Conservation (phyloP, 2,113 vertebrate genomes). For the Solea senegalensis region DNA sequence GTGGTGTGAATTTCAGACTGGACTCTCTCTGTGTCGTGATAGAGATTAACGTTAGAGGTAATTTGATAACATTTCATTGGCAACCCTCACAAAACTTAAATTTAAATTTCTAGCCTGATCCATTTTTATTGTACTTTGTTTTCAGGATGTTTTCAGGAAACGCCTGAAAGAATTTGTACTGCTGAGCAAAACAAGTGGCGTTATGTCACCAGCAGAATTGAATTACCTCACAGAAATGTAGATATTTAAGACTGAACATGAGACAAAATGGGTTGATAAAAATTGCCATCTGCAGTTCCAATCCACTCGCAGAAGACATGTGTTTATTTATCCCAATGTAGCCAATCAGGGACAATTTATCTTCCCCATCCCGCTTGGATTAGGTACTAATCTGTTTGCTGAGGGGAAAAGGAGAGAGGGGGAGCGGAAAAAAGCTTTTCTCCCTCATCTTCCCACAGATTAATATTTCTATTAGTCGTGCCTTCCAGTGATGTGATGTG, state of each 20-base stretch:
- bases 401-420: conserved; percentile 55
- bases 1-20: not conserved
- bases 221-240: conserved; percentile 42
- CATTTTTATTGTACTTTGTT: not conserved
- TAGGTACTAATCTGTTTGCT: conserved; percentile 75
- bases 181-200: conserved; percentile 15
- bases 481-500: conserved; percentile 62
- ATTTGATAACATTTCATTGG: conserved; percentile 16
- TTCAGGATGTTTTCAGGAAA: conserved; percentile 11
- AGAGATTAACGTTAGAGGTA: not conserved
- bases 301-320: conserved; percentile 58
- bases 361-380: conserved; percentile 70
- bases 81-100: too few species aligned
- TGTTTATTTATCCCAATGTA: conserved; percentile 71
- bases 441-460: conserved; percentile 57
- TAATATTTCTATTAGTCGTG: conserved; percentile 73
- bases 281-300: conserved; percentile 20
- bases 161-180: conserved; percentile 10
- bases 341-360: conserved; percentile 71
- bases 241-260: conserved; percentile 16
- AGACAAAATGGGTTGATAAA: conserved; percentile 36
- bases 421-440: conserved; percentile 50
- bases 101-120: too few species aligned
- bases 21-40: not conserved
- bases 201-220: conserved; percentile 29